These are phyloP conservation scores for Chiridota heheva DNA, from an alignment of 35 echinoderm and acorn worm genomes.

Conservation along the genomic window DNA sequence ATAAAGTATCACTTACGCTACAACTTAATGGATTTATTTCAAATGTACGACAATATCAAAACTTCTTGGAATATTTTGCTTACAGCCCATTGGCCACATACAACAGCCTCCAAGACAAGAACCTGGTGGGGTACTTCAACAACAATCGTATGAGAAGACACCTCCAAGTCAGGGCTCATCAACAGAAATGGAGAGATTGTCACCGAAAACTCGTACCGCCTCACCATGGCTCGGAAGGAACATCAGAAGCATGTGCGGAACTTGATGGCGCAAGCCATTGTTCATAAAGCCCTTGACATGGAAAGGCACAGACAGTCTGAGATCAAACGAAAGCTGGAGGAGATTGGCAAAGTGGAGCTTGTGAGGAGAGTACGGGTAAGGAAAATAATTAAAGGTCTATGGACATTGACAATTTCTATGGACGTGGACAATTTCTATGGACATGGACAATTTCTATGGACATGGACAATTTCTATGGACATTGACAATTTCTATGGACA, in stretches of 20 bases:
- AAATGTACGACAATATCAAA: no score
- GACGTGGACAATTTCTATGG: no score
- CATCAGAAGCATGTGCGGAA: slow-evolving; percentile 91
- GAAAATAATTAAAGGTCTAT: neutral
- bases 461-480: no score
- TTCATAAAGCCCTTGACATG: slow-evolving; percentile 94
- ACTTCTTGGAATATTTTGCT: no score
- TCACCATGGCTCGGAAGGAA: slow-evolving; percentile 93
- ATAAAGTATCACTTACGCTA: no score
- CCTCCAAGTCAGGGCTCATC: slow-evolving; percentile 84
- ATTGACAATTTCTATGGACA: no score
- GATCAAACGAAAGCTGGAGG: slow-evolving; percentile 94
- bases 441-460: no score
- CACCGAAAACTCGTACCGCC: slow-evolving; percentile 81
- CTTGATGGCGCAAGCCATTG: slow-evolving; percentile 95
- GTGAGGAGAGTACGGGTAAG: slow-evolving; percentile 86
- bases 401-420: no score
- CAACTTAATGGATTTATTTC: no score
- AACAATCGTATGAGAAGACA: slow-evolving; percentile 85
- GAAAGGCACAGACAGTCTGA: slow-evolving; percentile 73
- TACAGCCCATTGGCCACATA: slow-evolving; percentile 87
- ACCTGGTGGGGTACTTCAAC: slow-evolving; percentile 99
- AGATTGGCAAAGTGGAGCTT: slow-evolving; percentile 89
- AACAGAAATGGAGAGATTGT: slow-evolving; percentile 81
- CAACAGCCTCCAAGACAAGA: slow-evolving; percentile 95